Base-by-base conservation (phyloP, 92 coral and sea anemone genomes). In the Palythoa heliodiscus region DNA sequence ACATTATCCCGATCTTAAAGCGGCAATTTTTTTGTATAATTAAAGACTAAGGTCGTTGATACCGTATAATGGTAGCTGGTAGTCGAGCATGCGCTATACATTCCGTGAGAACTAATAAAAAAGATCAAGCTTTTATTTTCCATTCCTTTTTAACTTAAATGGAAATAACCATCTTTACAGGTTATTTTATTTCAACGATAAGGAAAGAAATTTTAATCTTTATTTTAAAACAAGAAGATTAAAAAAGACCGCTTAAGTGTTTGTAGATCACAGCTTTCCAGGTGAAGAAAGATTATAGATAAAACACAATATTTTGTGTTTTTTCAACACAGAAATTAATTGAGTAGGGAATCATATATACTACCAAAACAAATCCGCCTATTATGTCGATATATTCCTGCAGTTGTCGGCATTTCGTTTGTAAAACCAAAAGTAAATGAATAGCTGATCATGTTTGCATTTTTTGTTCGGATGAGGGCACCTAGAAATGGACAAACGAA, bases 331-430 rank as follows among this genome's bases (percentile, higher is more conserved):
- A 39, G 35, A 77, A 35, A 78, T 7, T 78, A 61, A 78, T 78
- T 58, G 66, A 80, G 73, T 20, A 67, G 35, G 60, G 43, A 80
- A 80, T 78, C 63, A 58, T 61, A 37, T 78, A 78, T 67, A 80
- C 55, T 20, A 40, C 74, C 47, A 43, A 70, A 76, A 76, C 81
- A 80, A 80, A 80, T 67, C 58, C 20, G 25, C 38, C 57, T 53
- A 40, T 80, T 64, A 80, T 66, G 55, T 80, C 66, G 84, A 80
- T 80, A 64, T 80, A 80, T 64, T 67, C 55, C 74, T 47, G 84
- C 73, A 66, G 84, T 80, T 80, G 84, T 80, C 84, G 84, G 84
- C 84, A 80, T 50, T 11, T 66, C 84, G 84, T 80, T 80, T 80
- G 84, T 80, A 80, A 48, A 80, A 66, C 63, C 74, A 80, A 80